Evolutionary conservation across 2,797 vertebrate genomes (phyloP).

Genomic region (Melanotaenia nigrans): DNA sequence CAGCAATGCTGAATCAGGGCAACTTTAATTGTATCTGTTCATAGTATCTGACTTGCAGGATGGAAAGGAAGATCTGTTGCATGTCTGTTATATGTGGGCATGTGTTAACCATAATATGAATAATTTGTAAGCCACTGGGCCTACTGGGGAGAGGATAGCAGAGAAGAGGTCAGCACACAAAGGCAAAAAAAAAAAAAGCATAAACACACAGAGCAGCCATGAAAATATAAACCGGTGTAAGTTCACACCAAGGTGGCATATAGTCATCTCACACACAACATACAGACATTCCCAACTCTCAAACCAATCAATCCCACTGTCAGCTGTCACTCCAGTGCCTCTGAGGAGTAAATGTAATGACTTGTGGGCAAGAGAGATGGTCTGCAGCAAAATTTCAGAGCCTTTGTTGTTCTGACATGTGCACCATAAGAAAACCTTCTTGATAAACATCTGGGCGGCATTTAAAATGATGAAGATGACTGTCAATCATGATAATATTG

Average conservation of each 20-base stretch:
- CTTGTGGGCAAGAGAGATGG: background rate
- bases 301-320: constrained; percentile 7
- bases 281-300: background rate
- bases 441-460: background rate
- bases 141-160: constrained; percentile 19
- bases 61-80: background rate
- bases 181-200: constrained; percentile 19
- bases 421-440: constrained; percentile 6
- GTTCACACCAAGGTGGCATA: constrained; percentile 39
- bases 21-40: background rate
- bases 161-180: constrained; percentile 14
- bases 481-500: background rate
- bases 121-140: constrained; percentile 29
- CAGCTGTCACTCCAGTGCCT: constrained; percentile 21
- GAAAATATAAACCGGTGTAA: constrained; percentile 45
- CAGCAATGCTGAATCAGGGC: background rate
- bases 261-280: constrained; percentile 6
- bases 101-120: constrained; percentile 10
- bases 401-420: constrained; percentile 1
- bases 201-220: constrained; percentile 20
- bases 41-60: background rate
- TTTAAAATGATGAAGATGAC: background rate
- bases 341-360: constrained; percentile 1
- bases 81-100: constrained; percentile 14
- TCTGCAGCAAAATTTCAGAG: constrained; percentile 6